Base-by-base conservation (phyloP, 2,888 invertebrate species). In the Sarcophaga variegata region DNA sequence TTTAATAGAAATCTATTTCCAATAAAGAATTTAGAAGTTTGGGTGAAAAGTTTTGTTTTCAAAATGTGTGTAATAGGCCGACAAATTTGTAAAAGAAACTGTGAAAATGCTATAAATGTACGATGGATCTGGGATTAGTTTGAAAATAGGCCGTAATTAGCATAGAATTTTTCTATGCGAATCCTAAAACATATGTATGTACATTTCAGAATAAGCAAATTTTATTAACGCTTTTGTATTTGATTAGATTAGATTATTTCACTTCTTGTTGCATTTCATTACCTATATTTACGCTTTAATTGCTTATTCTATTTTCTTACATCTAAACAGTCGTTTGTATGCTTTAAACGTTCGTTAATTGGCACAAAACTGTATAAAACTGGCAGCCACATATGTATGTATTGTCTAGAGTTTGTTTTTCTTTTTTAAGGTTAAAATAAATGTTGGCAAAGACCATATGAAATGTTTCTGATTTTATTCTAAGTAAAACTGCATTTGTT, bases 381-480 rank as follows among this genome's bases (percentile, higher is more conserved):
- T 78, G 67, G 66, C 74, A 37, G 54, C 49, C 72, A 67, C 14
- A 47, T 22, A 22, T 22, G 22, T 22, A 22, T 22, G 22, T 74
- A 69, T 78, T 83, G 71, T 67, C 49, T 78, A 49, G 66, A 59
- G 47, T 14, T 10, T 22, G 10, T 47, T 80, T 37, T 37, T 37
- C 37, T 37, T 37, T 37, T 20, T 64, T 47, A 54, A 77, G 76
- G 82, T 82, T 82, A 67, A 59, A 59, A 49, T 11, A 11, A 45
- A 22, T 37, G 37, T 37, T 37, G 37, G 37, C 37, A 37, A 37
- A 37, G 37, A 37, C 8, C 37, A 37, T 37, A 37, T 37, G 37
- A 37, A 37, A 37, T 37, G 37, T 37, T 37, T 37, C 37, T 2
- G 2, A 8, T 37, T 37, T 37, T 10, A 37, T 37, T 37, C 37